Evolutionary conservation across 2,113 vertebrate species (phyloP), one percentile per base, ranked within the genome.

Genomic region (Chloroceryle aenea): DNA sequence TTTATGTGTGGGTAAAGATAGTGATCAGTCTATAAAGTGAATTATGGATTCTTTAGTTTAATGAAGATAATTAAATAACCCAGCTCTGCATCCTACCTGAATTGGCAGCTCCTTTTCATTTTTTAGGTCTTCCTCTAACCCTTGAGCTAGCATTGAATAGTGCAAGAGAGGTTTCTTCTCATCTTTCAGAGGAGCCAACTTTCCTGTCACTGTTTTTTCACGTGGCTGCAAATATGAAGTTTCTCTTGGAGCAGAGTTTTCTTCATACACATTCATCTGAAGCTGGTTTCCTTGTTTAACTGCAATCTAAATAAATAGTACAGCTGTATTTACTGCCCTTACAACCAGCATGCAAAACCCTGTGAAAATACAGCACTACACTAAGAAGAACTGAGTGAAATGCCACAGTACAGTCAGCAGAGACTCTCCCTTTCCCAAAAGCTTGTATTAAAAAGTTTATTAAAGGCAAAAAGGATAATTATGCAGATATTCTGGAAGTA

Each of bases 211-310:
- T 0, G 36, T 74, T 93, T 98, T 98, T 93, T 26, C 97, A 95
- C 1, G 92, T 53, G 21, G 95, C 97, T 43, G 82, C 14, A 22
- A 26, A 26, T 21, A n/a, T 1, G 32, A 43, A 36, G 79, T 20
- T 92, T 83, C 89, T 92, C 98, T 67, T 58, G 79, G 91, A 95
- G 97, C 5, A 94, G 56, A 91, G 30, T 95, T 97, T 95, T 98
- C 98, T 91, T 99, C 99, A 69, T 99, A 99, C 48, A 98, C 99
- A 73, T 99, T 99, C 98, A 99, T 99, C 96, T 99, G 99, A 36
- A 99, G 98, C 52, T 98, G 98, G 97, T 99, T 99, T 83, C 99
- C 99, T 96, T 99, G 99, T 91, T 99, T 99, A 85, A 98, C 96
- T 42, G 99, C 99, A 97, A 99, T 99, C 99, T 99, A 97, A 94